These are phyloP conservation scores for Caloenas nicobarica DNA, from an alignment of 2,113 vertebrate genomes.

Conservation along the genomic window DNA sequence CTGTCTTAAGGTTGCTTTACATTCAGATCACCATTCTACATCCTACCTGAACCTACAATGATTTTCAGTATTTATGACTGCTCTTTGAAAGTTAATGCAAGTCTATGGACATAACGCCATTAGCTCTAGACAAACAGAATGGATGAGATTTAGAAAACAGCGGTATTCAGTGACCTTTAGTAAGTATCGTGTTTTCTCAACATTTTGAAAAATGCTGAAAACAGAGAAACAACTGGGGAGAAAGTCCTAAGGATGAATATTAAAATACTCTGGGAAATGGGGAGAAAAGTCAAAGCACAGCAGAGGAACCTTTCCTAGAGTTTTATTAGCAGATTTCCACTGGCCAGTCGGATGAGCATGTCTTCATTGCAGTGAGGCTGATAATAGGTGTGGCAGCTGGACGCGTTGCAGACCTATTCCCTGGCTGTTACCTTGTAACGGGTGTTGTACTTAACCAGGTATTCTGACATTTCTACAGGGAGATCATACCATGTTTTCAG, in stretches of 20 bases:
- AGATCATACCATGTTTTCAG: not conserved
- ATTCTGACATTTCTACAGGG: not conserved
- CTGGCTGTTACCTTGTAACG: not conserved
- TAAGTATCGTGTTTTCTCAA: not conserved
- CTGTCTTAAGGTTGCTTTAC: not conserved
- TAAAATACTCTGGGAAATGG: not conserved
- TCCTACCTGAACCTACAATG: not conserved
- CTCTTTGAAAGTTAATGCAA: not conserved
- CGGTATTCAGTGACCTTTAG: not conserved
- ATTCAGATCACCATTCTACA: not conserved
- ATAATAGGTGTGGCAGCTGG: not conserved
- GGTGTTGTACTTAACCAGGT: not conserved
- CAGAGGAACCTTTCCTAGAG: not conserved
- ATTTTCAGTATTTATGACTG: not conserved
- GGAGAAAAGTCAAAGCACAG: not conserved
- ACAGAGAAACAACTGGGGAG: not conserved
- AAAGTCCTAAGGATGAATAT: not conserved
- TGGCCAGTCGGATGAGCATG: not conserved
- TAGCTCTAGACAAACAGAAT: not conserved
- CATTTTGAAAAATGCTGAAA: not conserved
- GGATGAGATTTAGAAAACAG: not conserved
- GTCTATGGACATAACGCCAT: not conserved
- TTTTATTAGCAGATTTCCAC: not conserved
- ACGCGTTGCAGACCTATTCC: not conserved
- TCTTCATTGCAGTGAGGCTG: not conserved